Conservation (phyloP, 2,888 invertebrate species). For the Ethmia dodecea region DNA sequence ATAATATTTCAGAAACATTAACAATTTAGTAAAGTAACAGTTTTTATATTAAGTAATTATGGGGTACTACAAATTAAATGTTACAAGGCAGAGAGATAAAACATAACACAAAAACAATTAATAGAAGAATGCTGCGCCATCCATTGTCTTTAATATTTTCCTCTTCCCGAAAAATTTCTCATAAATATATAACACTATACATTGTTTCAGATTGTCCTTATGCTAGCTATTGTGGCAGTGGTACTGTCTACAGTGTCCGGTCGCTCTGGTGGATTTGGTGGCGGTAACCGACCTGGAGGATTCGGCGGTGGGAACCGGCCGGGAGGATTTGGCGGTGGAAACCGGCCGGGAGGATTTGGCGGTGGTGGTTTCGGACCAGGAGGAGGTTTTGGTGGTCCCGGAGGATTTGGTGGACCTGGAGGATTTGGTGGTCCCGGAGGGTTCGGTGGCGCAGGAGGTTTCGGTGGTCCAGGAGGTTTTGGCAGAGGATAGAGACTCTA, state of each 20-base stretch:
- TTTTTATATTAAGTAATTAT: too few relatives aligned
- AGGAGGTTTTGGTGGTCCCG: slow-evolving; percentile 12
- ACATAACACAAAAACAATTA: background rate
- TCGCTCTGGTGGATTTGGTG: slow-evolving; percentile 17
- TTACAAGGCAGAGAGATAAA: too few relatives aligned
- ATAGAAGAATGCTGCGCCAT: too few relatives aligned
- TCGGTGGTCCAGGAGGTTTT: slow-evolving; percentile 16
- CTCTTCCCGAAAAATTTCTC: background rate
- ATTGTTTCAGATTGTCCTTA: slow-evolving; percentile 15
- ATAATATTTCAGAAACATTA: too few relatives aligned
- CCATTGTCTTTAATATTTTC: background rate
- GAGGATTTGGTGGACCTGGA: slow-evolving; percentile 17
- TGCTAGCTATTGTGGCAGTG: slow-evolving; percentile 15
- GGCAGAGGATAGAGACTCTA: too few relatives aligned
- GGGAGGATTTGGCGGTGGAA: slow-evolving; percentile 15
- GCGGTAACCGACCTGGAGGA: slow-evolving; percentile 10
- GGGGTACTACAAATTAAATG: too few relatives aligned
- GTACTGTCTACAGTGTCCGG: slow-evolving; percentile 12
- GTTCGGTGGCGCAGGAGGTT: slow-evolving; percentile 7
- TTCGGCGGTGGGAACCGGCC: slow-evolving; percentile 14
- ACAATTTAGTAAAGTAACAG: too few relatives aligned
- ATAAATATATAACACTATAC: too few relatives aligned
- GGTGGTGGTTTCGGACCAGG: slow-evolving; percentile 22
- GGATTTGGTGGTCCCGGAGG: slow-evolving; percentile 13
- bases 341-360: slow-evolving; percentile 12